Evolutionary conservation across 2,888 invertebrate genomes (phyloP).

Genomic region (Tenthredo notha): DNA sequence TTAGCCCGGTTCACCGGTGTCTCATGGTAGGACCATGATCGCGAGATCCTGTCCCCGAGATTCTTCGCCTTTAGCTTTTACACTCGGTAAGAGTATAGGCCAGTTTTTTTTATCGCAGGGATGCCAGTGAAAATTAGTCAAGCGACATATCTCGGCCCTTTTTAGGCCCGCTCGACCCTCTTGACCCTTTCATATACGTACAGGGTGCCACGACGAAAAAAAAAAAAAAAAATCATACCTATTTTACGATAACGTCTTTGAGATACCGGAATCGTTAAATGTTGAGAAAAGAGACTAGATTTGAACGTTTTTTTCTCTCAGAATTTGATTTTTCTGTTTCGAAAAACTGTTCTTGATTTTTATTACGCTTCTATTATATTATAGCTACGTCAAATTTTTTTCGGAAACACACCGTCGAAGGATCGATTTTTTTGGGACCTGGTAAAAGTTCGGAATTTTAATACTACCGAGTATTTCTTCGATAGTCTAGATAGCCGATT

Average conservation of each 20-base stretch:
- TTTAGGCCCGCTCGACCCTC: conserved; percentile 48
- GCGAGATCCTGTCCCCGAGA: conserved; percentile 24
- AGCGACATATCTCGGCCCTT: conserved; percentile 50
- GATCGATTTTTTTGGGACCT: too few species aligned
- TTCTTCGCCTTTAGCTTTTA: conserved; percentile 42
- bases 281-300: background rate
- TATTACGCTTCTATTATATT: background rate
- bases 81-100: conserved; percentile 40
- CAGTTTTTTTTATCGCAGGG: conserved; percentile 51
- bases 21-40: conserved; percentile 31
- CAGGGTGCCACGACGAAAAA: conserved; percentile 22
- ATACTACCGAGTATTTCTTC: too few species aligned
- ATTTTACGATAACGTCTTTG: conserved; percentile 35
- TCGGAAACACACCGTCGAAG: background rate
- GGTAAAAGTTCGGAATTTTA: too few species aligned
- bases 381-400: background rate
- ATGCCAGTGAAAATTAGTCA: conserved; percentile 53
- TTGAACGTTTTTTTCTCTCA: background rate
- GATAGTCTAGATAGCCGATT: too few species aligned
- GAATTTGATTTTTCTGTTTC: background rate
- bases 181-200: conserved; percentile 46
- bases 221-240: conserved; percentile 31
- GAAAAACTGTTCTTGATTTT: background rate
- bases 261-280: conserved; percentile 7
- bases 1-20: conserved; percentile 59